Percentiles rank a stretch among this genome's conserved stretches.
These are phyloP conservation scores for Agelas oroides DNA, from an alignment of 37 sponge, comb jelly and placozoan species.

Conservation along the genomic window DNA sequence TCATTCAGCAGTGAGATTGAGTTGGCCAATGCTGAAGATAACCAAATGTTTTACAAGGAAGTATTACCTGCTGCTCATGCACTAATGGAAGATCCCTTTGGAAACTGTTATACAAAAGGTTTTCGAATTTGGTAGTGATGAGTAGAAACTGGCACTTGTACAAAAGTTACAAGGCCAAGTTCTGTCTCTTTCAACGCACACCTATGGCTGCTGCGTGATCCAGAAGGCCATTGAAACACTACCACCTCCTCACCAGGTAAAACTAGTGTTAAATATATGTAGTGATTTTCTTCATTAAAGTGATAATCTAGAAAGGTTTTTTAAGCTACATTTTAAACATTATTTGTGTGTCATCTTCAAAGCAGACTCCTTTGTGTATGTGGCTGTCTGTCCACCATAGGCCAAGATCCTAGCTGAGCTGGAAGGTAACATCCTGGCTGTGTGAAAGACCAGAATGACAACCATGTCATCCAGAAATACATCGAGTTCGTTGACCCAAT, in stretches of 20 bases:
- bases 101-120: conserved; percentile 99
- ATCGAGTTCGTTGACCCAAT: conserved; percentile 83
- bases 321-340: background rate
- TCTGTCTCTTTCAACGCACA: conserved; percentile 74
- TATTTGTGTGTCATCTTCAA: background rate
- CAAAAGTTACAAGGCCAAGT: conserved; percentile 78
- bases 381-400: conserved; percentile 19
- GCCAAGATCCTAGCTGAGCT: conserved; percentile 78
- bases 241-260: conserved; percentile 79
- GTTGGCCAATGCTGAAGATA: conserved; percentile 67
- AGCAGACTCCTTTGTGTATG: background rate
- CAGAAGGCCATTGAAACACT: conserved; percentile 94
- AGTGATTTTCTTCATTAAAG: no score
- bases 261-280: no score
- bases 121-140: conserved; percentile 85
- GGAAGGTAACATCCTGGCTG: conserved; percentile 88
- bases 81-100: conserved; percentile 93
- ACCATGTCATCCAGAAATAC: conserved; percentile 98
- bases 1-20: conserved; percentile 95
- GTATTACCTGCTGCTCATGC: conserved; percentile 67
- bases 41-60: conserved; percentile 86
- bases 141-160: conserved; percentile 70
- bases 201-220: conserved; percentile 96
- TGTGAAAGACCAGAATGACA: conserved; percentile 96
- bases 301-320: no score